Conservation (phyloP, 2,888 invertebrate species). For the Perizoma flavofasciatum region DNA sequence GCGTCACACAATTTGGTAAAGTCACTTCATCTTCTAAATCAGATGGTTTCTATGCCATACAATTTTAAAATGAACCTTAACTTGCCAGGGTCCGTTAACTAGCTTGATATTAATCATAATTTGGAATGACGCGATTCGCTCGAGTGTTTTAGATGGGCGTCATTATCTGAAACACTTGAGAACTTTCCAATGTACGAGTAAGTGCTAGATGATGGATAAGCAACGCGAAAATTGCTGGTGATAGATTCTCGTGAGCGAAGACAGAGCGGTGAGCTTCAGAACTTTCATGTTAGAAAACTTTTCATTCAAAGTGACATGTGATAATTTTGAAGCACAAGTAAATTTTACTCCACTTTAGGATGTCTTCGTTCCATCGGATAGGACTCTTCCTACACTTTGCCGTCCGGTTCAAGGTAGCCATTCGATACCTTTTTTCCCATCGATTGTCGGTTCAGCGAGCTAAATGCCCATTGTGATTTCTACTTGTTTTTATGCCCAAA, state of each 20-base stretch:
- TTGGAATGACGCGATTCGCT: slow-evolving; percentile 70
- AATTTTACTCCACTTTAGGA: no score
- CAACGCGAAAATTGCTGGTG: slow-evolving; percentile 53
- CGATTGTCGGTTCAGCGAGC: no score
- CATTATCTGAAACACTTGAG: slow-evolving; percentile 66
- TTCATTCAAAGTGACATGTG: no score
- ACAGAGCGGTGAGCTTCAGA: not conserved
- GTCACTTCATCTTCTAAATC: slow-evolving; percentile 7
- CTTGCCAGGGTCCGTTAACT: slow-evolving; percentile 57
- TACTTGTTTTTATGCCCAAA: no score
- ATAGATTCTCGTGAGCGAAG: slow-evolving; percentile 20
- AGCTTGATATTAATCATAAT: slow-evolving; percentile 80
- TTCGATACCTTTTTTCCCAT: no score
- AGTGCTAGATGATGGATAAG: slow-evolving; percentile 52
- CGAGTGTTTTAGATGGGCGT: slow-evolving; percentile 75
- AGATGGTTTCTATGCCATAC: slow-evolving; percentile 36
- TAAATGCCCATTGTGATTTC: no score
- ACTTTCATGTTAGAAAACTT: slow-evolving; percentile 4
- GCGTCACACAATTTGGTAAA: no score
- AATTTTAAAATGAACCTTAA: slow-evolving; percentile 30
- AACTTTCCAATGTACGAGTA: slow-evolving; percentile 39
- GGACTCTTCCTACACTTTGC: no score
- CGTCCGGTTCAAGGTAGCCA: no score
- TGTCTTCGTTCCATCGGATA: no score
- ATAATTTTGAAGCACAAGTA: no score